Evolutionary conservation across 2,113 vertebrate species (phyloP), one percentile per base, ranked within the genome.

Genomic region (Herpetotheres cachinnans): DNA sequence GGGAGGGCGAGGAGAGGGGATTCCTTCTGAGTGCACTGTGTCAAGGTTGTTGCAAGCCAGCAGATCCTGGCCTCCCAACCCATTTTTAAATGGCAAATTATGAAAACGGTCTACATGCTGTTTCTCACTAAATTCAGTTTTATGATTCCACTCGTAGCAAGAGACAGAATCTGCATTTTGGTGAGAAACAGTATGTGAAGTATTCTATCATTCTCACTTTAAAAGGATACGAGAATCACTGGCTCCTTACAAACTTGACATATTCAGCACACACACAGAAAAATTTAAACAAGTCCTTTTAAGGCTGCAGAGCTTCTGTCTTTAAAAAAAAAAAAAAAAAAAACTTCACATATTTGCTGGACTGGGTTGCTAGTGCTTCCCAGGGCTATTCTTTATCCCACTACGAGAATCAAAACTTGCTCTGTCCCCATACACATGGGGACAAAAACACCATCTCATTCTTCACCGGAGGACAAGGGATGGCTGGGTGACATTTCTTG

Each of bases 281-380:
- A 97, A 96, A 97, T 95, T 98, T 98, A 97, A 97, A 98, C 97
- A 97, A 97, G 93, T 95, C 97, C 97, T 97, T 98, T 98, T 98
- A 97, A 96, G 97, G 97, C 95, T 96, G 88, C 97, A 93, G 95
- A 97, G 91, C 94, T 97, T 96, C 97, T 97, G 94, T 87, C 95
- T 90, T 42, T 0, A 36, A 91, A 94, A 95, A 94, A 93, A 92
- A 93, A 85, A 81, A 73, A 58, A 71, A 49, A 26, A 71, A 30
- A 67, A 52, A 55, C 36, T 93, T 90, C 73, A 90, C 92, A 89
- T 94, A 93, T 82, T 95, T 95, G 74, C 86, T 74, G 61, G 63
- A 93, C 85, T 86, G 88, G 54, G 30, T 77, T 97, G 83, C 71
- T 73, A 76, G 89, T 0, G 0, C 94, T 96, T 95, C 85, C 73